A percentile compares a stretch with the other conserved stretches of the same genome.
Evolutionary conservation across 92 coral and sea anemone species (phyloP).

Genomic region (Virgularia gustaviana): DNA sequence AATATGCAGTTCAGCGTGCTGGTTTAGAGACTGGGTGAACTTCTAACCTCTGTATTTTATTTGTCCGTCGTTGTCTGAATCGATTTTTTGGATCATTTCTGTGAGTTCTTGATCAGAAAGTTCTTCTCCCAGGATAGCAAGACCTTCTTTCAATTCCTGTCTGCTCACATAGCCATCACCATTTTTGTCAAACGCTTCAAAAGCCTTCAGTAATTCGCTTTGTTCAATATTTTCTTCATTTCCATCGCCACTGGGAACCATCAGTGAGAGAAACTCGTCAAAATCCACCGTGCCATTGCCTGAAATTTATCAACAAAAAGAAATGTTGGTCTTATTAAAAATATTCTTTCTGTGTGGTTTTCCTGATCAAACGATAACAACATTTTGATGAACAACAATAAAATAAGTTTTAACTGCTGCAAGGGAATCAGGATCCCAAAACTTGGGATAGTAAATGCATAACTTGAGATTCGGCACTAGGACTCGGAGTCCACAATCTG

Average conservation of each 20-base stretch:
- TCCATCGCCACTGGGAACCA: constrained; percentile 18
- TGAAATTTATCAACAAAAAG: not conserved
- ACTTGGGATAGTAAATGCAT: too few species aligned
- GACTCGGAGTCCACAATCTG: too few species aligned
- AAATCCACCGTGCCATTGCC: constrained; percentile 34
- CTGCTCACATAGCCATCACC: constrained; percentile 31
- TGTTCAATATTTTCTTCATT: not conserved
- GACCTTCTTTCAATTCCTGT: constrained; percentile 35
- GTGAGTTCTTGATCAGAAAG: constrained; percentile 66
- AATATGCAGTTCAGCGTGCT: not conserved
- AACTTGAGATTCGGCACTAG: too few species aligned
- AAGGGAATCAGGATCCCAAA: too few species aligned
- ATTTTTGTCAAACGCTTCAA: constrained; percentile 21
- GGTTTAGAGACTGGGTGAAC: not conserved
- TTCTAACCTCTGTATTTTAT: constrained; percentile 68
- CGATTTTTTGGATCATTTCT: constrained; percentile 65
- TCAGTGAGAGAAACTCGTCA: constrained; percentile 36
- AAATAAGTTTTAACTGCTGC: too few species aligned
- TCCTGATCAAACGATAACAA: too few species aligned
- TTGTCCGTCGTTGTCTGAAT: constrained; percentile 69
- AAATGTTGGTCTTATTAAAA: not conserved
- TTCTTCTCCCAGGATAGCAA: constrained; percentile 49
- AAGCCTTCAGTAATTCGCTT: constrained; percentile 1
- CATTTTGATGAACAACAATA: too few species aligned
- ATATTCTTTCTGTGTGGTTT: too few species aligned